Conservation (phyloP, 2,797 vertebrate genomes). For the Philypnodon macrostomus region DNA sequence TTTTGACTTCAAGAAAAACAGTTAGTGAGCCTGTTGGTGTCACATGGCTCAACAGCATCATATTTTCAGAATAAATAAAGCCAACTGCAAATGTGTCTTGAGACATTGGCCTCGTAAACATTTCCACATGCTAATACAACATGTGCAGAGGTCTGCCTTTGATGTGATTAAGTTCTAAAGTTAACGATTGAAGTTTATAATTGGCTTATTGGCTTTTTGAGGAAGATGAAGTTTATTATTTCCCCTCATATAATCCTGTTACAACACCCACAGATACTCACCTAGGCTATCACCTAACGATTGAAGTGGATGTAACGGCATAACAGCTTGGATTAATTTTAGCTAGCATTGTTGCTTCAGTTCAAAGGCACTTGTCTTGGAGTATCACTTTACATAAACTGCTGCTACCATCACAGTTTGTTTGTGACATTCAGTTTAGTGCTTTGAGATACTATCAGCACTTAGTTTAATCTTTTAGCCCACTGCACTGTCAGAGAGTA, state of each 20-base stretch:
- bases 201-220: no score
- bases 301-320: slow-evolving; percentile 55
- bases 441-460: slow-evolving; percentile 39
- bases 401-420: slow-evolving; percentile 25
- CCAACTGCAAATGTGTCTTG: no score
- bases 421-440: slow-evolving; percentile 22
- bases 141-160: no score
- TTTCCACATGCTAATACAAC: no score
- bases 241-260: slow-evolving; percentile 8
- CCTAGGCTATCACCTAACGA: slow-evolving; percentile 43
- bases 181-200: no score
- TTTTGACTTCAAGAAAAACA: no score
- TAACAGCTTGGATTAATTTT: slow-evolving; percentile 49
- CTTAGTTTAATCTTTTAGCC: slow-evolving; percentile 41
- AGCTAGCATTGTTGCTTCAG: slow-evolving; percentile 42
- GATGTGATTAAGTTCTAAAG: no score
- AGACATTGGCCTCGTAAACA: no score
- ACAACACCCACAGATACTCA: slow-evolving; percentile 19
- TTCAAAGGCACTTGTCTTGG: slow-evolving; percentile 53
- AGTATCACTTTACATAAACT: slow-evolving; percentile 51
- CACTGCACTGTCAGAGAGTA: slow-evolving; percentile 25
- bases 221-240: slow-evolving; percentile 1
- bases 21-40: no score
- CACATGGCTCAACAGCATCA: no score
- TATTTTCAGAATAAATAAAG: no score